Conservation (phyloP, 1,140 invertebrate species). For the Pseudoatta argentina region DNA sequence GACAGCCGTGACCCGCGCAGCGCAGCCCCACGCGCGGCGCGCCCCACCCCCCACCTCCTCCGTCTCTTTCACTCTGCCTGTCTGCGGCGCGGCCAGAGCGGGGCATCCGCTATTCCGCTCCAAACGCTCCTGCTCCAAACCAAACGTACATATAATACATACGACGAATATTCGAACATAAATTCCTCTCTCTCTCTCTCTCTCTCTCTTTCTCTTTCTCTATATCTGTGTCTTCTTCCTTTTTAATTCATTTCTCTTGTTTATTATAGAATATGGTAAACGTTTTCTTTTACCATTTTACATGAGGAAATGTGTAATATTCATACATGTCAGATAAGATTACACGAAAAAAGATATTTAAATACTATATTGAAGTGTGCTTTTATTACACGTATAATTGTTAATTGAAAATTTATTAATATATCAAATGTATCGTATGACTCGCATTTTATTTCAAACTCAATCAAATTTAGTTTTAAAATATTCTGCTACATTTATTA, state of each 20-base stretch:
- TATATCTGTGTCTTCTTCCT: not conserved
- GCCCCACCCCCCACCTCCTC: constrained; percentile 8
- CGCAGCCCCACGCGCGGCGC: constrained; percentile 61
- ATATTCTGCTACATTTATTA: not conserved
- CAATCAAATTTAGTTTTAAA: not conserved
- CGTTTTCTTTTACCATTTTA: not conserved
- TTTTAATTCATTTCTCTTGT: not conserved
- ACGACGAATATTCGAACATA: not conserved
- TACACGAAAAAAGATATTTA: not conserved
- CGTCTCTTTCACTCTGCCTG: not conserved
- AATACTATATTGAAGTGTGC: not conserved
- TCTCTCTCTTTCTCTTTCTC: no score
- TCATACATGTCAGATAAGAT: not conserved
- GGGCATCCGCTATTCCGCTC: not conserved
- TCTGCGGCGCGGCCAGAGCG: not conserved
- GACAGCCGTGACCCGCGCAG: constrained; percentile 75
- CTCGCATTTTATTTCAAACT: not conserved
- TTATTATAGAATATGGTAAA: no score
- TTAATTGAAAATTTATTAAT: not conserved
- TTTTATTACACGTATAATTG: no score
- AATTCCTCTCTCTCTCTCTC: not conserved
- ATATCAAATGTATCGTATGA: not conserved
- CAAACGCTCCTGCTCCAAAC: constrained; percentile 9
- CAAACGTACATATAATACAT: not conserved
- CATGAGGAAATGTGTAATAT: not conserved